Conservation (phyloP, 2,888 invertebrate genomes). For the Deroplatys truncata region DNA sequence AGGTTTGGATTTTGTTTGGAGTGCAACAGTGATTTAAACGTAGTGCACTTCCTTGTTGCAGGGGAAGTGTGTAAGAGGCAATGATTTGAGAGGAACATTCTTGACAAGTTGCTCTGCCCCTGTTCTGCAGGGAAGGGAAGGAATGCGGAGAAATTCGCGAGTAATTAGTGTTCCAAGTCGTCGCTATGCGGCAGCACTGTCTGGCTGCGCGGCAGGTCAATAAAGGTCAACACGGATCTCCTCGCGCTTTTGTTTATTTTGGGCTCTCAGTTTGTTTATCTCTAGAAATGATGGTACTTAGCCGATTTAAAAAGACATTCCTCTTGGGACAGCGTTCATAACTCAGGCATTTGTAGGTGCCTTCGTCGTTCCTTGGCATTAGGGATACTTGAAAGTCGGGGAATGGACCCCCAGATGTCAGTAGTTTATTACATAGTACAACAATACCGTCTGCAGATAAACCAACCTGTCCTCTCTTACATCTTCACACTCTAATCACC, state of each 20-base stretch:
- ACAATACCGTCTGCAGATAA: too few species aligned
- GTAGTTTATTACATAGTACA: too few species aligned
- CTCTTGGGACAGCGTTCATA: background rate
- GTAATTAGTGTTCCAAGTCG: background rate
- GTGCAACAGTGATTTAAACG: too few species aligned
- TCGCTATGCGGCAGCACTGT: background rate
- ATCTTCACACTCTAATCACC: too few species aligned
- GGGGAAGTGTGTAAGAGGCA: background rate
- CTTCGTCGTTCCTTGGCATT: too few species aligned
- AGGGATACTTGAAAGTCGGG: too few species aligned
- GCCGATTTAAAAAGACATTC: background rate
- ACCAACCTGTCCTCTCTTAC: too few species aligned
- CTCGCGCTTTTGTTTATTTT: background rate
- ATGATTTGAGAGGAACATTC: background rate
- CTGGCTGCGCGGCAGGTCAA: background rate
- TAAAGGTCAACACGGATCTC: background rate
- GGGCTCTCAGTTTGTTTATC: background rate
- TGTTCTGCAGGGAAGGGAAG: background rate
- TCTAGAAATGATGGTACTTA: background rate
- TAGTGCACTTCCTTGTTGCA: too few species aligned
- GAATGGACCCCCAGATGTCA: too few species aligned
- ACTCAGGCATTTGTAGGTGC: too few species aligned
- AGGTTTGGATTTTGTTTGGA: too few species aligned
- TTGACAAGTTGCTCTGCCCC: background rate
- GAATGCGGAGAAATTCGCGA: background rate